These are phyloP conservation scores for Pagrus major DNA, from an alignment of 2,113 vertebrate species.

Conservation along the genomic window DNA sequence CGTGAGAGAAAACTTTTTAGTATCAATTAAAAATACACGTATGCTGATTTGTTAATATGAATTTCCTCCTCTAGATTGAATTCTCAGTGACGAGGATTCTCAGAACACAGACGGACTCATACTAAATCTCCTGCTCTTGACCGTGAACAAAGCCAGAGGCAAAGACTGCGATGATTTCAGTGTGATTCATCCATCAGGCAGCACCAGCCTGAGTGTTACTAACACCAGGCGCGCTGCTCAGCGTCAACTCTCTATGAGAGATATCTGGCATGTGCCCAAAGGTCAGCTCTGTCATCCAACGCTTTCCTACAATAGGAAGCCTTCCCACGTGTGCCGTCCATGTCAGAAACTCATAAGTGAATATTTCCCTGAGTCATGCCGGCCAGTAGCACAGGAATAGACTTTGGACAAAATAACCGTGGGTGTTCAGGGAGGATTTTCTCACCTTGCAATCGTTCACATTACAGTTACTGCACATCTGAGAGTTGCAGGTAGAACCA, in stretches of 20 bases:
- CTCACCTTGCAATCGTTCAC: not conserved
- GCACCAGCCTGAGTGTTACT: conserved; percentile 42
- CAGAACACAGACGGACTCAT: conserved; percentile 1
- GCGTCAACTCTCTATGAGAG: conserved; percentile 31
- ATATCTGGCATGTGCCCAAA: conserved; percentile 51
- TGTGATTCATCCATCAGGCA: conserved; percentile 53
- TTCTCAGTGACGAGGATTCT: conserved; percentile 9
- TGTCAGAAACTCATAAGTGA: conserved; percentile 42
- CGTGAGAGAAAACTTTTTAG: not conserved
- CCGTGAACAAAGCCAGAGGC: conserved; percentile 34
- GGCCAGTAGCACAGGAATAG: conserved; percentile 29
- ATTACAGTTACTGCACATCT: not conserved
- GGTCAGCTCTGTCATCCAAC: conserved; percentile 48
- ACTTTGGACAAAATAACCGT: not conserved
- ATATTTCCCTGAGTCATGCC: conserved; percentile 64
- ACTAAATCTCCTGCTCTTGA: conserved; percentile 3
- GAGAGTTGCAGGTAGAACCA: not conserved
- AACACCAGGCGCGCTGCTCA: conserved; percentile 42
- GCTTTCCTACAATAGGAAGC: conserved; percentile 41
- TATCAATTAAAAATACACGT: not conserved
- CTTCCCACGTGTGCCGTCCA: conserved; percentile 45
- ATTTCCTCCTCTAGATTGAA: not conserved
- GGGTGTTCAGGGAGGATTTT: not conserved
- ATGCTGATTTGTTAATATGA: not conserved
- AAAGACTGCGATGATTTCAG: conserved; percentile 26